These are phyloP conservation scores for Salminus brasiliensis DNA, from an alignment of 2,113 vertebrate species.

Conservation along the genomic window DNA sequence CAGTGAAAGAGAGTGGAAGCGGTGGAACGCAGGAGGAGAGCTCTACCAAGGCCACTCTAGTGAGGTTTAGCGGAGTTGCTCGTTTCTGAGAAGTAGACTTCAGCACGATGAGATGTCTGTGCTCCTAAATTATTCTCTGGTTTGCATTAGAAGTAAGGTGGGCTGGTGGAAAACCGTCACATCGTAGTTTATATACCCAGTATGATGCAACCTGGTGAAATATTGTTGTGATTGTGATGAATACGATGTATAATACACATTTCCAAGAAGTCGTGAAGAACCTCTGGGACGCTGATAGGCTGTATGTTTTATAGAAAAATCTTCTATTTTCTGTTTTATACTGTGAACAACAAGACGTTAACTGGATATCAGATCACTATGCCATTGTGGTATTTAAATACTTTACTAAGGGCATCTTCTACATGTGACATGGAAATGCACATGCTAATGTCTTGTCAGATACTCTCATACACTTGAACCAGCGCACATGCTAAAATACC, in stretches of 20 bases:
- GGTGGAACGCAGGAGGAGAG: background rate
- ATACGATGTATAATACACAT: background rate
- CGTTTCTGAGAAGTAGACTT: background rate
- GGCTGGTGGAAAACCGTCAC: background rate
- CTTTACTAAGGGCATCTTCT: no score
- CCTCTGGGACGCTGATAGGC: no score
- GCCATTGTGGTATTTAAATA: no score
- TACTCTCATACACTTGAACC: no score
- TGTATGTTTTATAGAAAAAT: no score
- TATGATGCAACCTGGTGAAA: background rate
- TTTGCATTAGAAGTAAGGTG: background rate
- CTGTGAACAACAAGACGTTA: no score
- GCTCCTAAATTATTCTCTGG: background rate
- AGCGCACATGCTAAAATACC: no score
- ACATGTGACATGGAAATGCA: no score
- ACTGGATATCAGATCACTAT: no score
- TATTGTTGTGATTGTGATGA: background rate
- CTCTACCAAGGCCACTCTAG: constrained; percentile 18
- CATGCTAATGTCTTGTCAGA: no score
- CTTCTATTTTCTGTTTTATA: no score
- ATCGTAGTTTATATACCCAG: background rate
- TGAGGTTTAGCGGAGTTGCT: background rate
- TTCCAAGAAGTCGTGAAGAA: no score
- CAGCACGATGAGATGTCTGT: constrained; percentile 1
- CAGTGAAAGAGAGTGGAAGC: constrained; percentile 11